A percentile compares a stretch with the other conserved stretches of the same genome.
Evolutionary conservation across 2,113 vertebrate species (phyloP).

Genomic region (Falco punctatus): DNA sequence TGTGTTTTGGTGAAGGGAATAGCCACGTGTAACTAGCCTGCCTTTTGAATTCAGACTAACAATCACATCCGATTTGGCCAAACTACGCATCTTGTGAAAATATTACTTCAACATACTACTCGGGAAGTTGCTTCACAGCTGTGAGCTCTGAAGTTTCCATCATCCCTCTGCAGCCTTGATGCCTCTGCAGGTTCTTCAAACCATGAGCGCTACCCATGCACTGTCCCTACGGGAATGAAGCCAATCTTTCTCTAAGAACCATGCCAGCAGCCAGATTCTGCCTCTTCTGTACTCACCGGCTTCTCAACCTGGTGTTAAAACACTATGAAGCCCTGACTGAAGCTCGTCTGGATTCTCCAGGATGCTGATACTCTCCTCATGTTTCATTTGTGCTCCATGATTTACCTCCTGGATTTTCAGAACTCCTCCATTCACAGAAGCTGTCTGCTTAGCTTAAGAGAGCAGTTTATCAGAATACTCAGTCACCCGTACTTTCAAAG

Average conservation of each 20-base stretch:
- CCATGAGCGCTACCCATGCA: not conserved
- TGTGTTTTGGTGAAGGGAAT: not conserved
- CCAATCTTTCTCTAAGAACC: not conserved
- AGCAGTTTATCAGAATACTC: not conserved
- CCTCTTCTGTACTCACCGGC: not conserved
- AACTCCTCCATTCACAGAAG: not conserved
- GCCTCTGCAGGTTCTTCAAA: not conserved
- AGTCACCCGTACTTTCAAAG: not conserved
- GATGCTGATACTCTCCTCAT: not conserved
- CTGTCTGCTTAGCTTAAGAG: not conserved
- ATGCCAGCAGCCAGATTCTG: not conserved
- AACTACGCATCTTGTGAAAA: not conserved
- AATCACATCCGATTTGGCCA: not conserved
- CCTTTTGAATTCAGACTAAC: not conserved
- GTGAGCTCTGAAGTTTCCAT: not conserved
- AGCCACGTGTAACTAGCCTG: not conserved
- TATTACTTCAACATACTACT: not conserved
- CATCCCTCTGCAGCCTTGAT: not conserved
- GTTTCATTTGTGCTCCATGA: not conserved
- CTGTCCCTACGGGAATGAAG: not conserved
- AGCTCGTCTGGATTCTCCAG: not conserved
- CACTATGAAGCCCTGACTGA: not conserved
- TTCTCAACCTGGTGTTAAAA: not conserved
- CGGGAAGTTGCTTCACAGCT: not conserved
- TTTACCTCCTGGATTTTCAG: not conserved